Evolutionary conservation across 2,888 invertebrate genomes (phyloP), one percentile per base, ranked within the genome.

Genomic region (Aphodius sticticus): DNA sequence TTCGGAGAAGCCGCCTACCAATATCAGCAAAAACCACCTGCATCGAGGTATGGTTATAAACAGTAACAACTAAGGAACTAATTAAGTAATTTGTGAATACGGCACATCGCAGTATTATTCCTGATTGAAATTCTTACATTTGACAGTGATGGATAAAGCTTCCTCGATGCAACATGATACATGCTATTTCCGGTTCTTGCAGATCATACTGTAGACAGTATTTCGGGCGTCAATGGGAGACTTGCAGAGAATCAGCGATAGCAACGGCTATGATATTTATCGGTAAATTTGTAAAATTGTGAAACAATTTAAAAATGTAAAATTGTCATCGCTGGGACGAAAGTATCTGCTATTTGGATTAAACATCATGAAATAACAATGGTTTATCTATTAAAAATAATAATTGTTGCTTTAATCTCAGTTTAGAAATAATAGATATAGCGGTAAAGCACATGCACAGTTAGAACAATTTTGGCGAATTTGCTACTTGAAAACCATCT

Each of bases 81-180:
- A 85, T 85, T 87, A 86, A 88, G 88, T 88, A 88, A 87, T 88
- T 84, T 88, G 87, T 82, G 80, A 79, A 82, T 82, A 82, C 77
- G 72, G 79, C 86, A 85, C 88, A 89, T 89, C 89, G 88, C 89
- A 89, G 88, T 87, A 85, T 85, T 87, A 88, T 89, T 88, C 88
- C 87, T 86, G 83, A 76, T 78, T 78, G 77, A 69, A 72, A 78
- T 37, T 69, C 70, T 78, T 78, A 76, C 70, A 77, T 26, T 74
- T 37, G 36, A 7, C 74, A 12, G 35, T 16, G 71, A 71, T 26
- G 12, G 15, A 15, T n/a, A 6, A n/a, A 16, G 16, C 15, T 74
- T 74, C 35, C 37, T 26, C 74, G 1, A 12, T 12, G 9, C 53
- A 53, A 53, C 53, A 7, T 53, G 12, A 9, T 53, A 12, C 1